Percentiles rank a stretch among this genome's conserved stretches.
These are phyloP conservation scores for Idaea dimidiata DNA, from an alignment of 2,888 invertebrate genomes.

Conservation along the genomic window DNA sequence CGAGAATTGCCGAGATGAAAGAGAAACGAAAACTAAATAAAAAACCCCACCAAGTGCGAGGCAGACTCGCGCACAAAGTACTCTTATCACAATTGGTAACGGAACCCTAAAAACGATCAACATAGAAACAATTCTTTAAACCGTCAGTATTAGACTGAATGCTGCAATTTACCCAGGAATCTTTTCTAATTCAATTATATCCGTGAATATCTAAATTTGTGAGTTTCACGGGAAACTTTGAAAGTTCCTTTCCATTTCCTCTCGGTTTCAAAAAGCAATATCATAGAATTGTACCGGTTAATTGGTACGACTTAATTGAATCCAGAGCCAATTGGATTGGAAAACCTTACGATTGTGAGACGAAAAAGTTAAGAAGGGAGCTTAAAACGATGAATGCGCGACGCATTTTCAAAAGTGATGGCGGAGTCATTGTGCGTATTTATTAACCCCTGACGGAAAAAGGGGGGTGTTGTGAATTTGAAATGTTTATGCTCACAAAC, in stretches of 20 bases:
- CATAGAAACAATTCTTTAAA: conserved; percentile 41
- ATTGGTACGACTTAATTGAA: conserved; percentile 54
- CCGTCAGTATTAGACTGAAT: conserved; percentile 43
- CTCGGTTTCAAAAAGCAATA: conserved; percentile 43
- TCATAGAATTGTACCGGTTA: conserved; percentile 45
- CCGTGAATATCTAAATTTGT: conserved; percentile 47
- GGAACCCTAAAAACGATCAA: too few species aligned
- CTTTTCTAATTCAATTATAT: conserved; percentile 60
- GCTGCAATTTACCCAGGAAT: conserved; percentile 56
- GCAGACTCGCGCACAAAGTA: too few species aligned
- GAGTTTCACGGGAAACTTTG: conserved; percentile 37
- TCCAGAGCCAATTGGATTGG: conserved; percentile 39
- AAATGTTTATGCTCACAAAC: too few species aligned
- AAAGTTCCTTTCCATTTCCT: conserved; percentile 39
- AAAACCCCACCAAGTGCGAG: too few species aligned
- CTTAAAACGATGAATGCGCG: background rate
- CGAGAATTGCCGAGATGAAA: too few species aligned
- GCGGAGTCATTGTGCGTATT: too few species aligned
- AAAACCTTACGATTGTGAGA: conserved; percentile 12
- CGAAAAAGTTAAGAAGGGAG: background rate
- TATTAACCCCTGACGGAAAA: too few species aligned
- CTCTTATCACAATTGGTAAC: too few species aligned
- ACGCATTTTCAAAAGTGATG: too few species aligned
- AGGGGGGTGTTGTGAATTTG: too few species aligned
- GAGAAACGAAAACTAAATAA: too few species aligned